These are phyloP conservation scores for Hanleya hanleyi DNA, from an alignment of 2,888 invertebrate species.

Conservation along the genomic window DNA sequence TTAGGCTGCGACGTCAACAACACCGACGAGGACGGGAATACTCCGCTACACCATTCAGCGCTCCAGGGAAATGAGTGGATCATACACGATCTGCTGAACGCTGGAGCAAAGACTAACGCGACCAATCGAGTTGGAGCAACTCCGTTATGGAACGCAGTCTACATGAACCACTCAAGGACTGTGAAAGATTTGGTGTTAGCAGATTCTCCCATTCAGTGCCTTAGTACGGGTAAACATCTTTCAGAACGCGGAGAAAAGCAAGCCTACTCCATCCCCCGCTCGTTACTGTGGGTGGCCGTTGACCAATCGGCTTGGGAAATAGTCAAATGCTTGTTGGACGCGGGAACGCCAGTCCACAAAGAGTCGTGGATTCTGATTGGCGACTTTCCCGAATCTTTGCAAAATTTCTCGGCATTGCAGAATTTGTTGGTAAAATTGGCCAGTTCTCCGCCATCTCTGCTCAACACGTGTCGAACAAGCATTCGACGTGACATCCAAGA, in stretches of 20 bases:
- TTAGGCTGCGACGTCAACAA: slow-evolving; percentile 5
- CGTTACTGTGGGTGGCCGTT: background rate
- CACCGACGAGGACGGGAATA: background rate
- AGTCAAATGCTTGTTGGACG: background rate
- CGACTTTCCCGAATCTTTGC: background rate
- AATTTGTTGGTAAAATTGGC: background rate
- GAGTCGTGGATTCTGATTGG: background rate
- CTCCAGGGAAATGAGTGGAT: background rate
- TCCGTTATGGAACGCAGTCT: background rate
- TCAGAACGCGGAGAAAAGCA: background rate
- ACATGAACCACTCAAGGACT: background rate
- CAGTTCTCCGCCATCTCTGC: background rate
- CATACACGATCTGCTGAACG: background rate
- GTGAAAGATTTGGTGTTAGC: background rate
- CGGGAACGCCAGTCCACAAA: background rate
- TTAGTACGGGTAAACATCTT: background rate
- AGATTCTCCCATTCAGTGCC: background rate
- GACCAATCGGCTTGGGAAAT: background rate
- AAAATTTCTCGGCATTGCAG: background rate
- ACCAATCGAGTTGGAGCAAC: background rate
- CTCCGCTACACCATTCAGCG: background rate
- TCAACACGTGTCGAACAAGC: background rate
- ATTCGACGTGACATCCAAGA: background rate
- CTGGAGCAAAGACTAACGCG: background rate
- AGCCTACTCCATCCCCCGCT: background rate